A percentile compares a stretch with the other conserved stretches of the same genome.
phyloP scores from a whole-genome alignment of 2,113 vertebrate genomes.

The Elanoides forficatus region DNA sequence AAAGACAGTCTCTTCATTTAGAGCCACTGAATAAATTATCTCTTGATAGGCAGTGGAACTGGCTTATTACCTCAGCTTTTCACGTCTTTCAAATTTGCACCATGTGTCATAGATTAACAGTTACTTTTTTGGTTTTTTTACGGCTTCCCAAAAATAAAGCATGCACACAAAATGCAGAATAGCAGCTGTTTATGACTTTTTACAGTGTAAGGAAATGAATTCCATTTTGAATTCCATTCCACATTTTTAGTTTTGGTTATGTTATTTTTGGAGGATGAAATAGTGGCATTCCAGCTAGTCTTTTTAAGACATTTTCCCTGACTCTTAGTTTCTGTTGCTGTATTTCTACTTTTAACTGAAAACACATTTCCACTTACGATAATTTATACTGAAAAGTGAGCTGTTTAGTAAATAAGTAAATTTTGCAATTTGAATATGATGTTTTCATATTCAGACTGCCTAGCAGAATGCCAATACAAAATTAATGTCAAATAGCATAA shows the following conservation, averaged over 20 bases:
- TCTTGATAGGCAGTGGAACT: neutral
- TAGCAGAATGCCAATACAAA: neutral
- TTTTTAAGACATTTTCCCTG: constrained; percentile 30
- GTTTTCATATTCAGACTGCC: neutral
- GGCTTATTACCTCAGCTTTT: constrained; percentile 16
- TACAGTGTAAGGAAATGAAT: constrained; percentile 56
- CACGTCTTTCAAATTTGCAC: neutral
- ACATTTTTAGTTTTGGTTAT: constrained; percentile 59
- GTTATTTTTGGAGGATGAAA: constrained; percentile 60
- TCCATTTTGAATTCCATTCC: constrained; percentile 61
- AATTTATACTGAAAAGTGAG: neutral
- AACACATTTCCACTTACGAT: neutral
- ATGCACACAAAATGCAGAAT: constrained; percentile 37
- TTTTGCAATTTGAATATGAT: neutral
- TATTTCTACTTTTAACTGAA: constrained; percentile 24
- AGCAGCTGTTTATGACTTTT: constrained; percentile 54
- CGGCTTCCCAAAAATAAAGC: constrained; percentile 2
- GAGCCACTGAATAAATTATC: neutral
- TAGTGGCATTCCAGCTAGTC: constrained; percentile 28
- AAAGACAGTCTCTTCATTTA: neutral
- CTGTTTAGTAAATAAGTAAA: neutral
- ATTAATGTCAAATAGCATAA: neutral
- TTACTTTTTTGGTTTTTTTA: constrained; percentile 11
- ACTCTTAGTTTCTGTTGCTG: constrained; percentile 8
- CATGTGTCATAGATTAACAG: constrained; percentile 27